phyloP scores from a whole-genome alignment of 2,888 invertebrate species.

The Thereva nobilitata region DNA sequence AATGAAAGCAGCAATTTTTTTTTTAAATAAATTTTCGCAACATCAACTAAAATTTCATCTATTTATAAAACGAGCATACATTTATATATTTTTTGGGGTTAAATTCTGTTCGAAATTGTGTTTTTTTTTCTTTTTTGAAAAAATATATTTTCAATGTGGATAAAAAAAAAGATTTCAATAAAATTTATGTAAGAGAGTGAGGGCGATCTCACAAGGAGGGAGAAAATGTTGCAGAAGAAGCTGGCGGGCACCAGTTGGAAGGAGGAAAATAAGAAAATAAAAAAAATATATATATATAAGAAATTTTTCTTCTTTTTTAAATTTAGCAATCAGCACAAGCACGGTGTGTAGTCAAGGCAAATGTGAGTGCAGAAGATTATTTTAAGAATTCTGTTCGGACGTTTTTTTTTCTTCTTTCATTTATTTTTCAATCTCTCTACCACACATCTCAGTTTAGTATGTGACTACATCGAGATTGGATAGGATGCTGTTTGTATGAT shows the following conservation, averaged over 20 bases:
- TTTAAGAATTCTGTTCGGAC: slow-evolving; percentile 21
- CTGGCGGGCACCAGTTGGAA: slow-evolving; percentile 20
- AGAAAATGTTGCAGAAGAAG: slow-evolving; percentile 23
- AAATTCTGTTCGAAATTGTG: slow-evolving; percentile 9
- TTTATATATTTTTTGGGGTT: slow-evolving; percentile 15
- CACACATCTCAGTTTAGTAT: slow-evolving; percentile 3
- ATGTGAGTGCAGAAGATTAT: slow-evolving; percentile 28
- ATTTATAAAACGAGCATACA: slow-evolving; percentile 33
- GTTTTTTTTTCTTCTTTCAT: slow-evolving; percentile 19
- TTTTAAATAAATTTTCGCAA: neutral
- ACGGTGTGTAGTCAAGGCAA: slow-evolving; percentile 27
- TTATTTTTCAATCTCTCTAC: slow-evolving; percentile 14
- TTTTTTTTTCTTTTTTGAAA: neutral
- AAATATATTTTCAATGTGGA: too few species aligned
- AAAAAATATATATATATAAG: too few species aligned
- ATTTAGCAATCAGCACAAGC: slow-evolving; percentile 32
- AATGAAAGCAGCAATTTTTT: too few species aligned
- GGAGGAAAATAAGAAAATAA: slow-evolving; percentile 6
- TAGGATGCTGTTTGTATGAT: too few species aligned
- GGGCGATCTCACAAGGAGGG: neutral
- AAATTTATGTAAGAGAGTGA: slow-evolving; percentile 38
- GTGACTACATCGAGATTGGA: neutral
- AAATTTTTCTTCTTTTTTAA: slow-evolving; percentile 14
- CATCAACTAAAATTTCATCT: slow-evolving; percentile 8
- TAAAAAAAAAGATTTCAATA: slow-evolving; percentile 20